These are phyloP conservation scores for Ceraclea dissimilis DNA, from an alignment of 2,888 invertebrate species.

Conservation along the genomic window DNA sequence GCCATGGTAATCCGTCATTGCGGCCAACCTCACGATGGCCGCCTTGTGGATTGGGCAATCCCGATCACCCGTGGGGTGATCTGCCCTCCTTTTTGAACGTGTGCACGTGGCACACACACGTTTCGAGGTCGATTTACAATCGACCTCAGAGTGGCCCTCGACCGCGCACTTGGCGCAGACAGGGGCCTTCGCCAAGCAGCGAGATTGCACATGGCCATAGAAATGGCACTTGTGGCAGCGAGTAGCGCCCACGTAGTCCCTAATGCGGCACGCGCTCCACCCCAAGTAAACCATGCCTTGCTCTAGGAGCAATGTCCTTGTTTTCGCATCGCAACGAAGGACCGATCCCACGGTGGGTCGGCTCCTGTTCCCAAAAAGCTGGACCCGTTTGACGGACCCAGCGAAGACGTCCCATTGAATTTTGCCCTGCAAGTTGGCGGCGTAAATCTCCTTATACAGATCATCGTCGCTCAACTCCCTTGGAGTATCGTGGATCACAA, in stretches of 20 bases:
- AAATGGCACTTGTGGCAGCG: conserved; percentile 5
- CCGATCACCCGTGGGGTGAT: conserved; percentile 1
- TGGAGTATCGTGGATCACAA: neutral
- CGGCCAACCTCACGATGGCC: neutral
- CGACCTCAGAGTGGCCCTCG: neutral
- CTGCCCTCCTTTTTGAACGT: neutral
- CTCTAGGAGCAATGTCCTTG: neutral
- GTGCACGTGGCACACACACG: too few relatives aligned
- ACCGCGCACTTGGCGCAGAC: neutral
- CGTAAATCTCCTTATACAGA: neutral
- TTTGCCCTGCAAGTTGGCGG: neutral
- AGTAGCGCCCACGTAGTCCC: neutral
- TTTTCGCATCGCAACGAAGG: neutral
- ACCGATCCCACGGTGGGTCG: neutral
- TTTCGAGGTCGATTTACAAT: too few relatives aligned
- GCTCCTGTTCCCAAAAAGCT: neutral
- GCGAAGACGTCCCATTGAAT: neutral
- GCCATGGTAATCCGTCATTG: neutral
- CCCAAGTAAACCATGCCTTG: neutral
- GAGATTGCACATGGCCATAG: neutral
- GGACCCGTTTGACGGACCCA: neutral
- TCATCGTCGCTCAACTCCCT: neutral
- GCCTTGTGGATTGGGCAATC: neutral
- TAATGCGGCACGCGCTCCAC: neutral
- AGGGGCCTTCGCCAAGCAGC: neutral